A percentile compares a stretch with the other conserved stretches of the same genome.
phyloP scores from a whole-genome alignment of 2,888 invertebrate genomes.

The Osmoderma eremita region DNA sequence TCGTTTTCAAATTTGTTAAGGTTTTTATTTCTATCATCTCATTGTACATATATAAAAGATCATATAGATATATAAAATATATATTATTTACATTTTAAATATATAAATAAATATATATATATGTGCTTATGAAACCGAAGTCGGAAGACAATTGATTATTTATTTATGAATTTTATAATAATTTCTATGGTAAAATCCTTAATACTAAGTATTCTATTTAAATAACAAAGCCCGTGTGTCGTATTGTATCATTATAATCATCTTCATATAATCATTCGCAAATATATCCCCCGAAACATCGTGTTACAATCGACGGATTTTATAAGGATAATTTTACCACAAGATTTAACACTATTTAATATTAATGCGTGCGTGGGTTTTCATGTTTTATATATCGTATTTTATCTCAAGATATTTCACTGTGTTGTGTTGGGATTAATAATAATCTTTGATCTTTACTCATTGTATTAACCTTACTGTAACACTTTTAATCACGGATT shows the following conservation, averaged over 20 bases:
- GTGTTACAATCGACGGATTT: slow-evolving; percentile 7
- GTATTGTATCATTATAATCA: neutral
- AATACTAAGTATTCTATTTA: slow-evolving; percentile 41
- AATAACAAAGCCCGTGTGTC: slow-evolving; percentile 16
- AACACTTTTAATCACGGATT: neutral
- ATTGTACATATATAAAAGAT: slow-evolving; percentile 18
- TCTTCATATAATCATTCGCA: neutral
- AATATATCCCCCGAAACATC: neutral
- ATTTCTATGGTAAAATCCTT: slow-evolving; percentile 44
- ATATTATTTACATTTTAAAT: slow-evolving; percentile 26
- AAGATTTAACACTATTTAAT: neutral
- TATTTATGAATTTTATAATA: slow-evolving; percentile 32
- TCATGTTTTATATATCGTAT: neutral
- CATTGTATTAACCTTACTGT: neutral
- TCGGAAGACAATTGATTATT: slow-evolving; percentile 22
- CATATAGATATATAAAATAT: slow-evolving; percentile 20
- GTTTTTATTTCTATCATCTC: slow-evolving; percentile 18
- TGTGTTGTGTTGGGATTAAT: too few relatives aligned
- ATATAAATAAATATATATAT: slow-evolving; percentile 7
- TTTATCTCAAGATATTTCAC: slow-evolving; percentile 3
- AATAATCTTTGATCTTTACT: neutral
- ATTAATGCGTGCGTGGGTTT: neutral
- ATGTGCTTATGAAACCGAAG: slow-evolving; percentile 12
- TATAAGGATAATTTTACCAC: slow-evolving; percentile 18
- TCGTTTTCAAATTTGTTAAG: neutral